These are phyloP conservation scores for Pentamera pediparva DNA, from an alignment of 53 echinoderm and acorn worm genomes.

Conservation along the genomic window DNA sequence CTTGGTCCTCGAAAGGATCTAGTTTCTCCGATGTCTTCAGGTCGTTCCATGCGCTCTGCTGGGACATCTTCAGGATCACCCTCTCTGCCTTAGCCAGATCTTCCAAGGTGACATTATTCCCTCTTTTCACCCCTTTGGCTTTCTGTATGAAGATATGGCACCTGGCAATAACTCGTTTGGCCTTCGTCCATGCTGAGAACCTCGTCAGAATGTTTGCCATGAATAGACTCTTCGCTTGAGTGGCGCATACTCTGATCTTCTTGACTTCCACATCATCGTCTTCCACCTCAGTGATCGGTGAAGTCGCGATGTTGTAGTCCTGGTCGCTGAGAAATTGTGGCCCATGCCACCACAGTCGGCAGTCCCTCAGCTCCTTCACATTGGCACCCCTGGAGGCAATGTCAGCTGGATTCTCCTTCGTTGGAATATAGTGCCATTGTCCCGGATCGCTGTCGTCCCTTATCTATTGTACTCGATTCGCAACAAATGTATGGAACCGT, in stretches of 20 bases:
- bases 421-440: conserved; percentile 31
- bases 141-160: conserved; percentile 8
- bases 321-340: background rate
- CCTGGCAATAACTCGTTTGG: conserved; percentile 15
- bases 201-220: background rate
- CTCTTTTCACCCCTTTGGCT: background rate
- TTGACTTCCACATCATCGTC: conserved; percentile 10
- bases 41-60: conserved; percentile 7
- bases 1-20: conserved; percentile 32
- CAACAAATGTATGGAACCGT: conserved; percentile 35
- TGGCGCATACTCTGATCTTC: background rate
- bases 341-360: conserved; percentile 7
- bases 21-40: conserved; percentile 28
- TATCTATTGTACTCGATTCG: conserved; percentile 14
- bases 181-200: conserved; percentile 14
- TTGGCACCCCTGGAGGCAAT: background rate
- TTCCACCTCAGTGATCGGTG: background rate
- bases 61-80: conserved; percentile 11
- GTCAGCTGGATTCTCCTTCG: background rate
- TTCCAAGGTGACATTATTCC: background rate
- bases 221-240: background rate
- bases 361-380: conserved; percentile 1
- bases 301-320: conserved; percentile 1
- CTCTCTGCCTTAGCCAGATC: conserved; percentile 23
- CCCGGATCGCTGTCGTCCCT: conserved; percentile 9